Evolutionary conservation across 2,113 vertebrate species (phyloP).

Genomic region (Scatophagus argus): DNA sequence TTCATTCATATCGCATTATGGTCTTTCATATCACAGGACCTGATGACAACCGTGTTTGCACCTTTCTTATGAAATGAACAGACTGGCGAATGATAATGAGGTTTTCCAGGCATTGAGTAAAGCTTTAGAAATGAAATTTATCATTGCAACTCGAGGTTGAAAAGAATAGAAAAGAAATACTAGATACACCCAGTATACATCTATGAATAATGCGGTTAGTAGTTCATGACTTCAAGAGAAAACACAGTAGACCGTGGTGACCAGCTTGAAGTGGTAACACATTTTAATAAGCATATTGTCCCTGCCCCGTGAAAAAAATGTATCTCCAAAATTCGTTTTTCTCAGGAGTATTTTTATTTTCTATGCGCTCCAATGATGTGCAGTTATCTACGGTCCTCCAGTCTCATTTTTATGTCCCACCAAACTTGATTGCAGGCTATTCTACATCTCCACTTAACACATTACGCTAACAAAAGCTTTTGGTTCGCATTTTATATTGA

Average conservation of each 20-base stretch:
- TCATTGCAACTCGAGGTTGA: constrained; percentile 27
- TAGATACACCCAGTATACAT: not conserved
- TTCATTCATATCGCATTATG: constrained; percentile 54
- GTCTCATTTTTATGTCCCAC: no score
- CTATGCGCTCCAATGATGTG: no score
- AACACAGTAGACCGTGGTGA: not conserved
- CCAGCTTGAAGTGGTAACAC: not conserved
- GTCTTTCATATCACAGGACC: constrained; percentile 44
- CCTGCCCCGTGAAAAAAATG: no score
- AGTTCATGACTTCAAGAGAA: constrained; percentile 13
- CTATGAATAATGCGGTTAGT: not conserved
- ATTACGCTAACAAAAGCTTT: no score
- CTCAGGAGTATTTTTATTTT: no score
- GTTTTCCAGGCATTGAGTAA: constrained; percentile 28
- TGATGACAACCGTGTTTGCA: constrained; percentile 38
- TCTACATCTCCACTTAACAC: no score
- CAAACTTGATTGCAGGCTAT: no score
- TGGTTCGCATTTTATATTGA: no score
- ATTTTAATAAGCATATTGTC: not conserved
- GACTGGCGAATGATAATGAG: constrained; percentile 3
- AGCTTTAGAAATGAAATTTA: constrained; percentile 24
- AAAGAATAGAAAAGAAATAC: constrained; percentile 10
- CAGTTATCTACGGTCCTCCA: no score
- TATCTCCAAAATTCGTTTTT: no score
- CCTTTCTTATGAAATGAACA: constrained; percentile 47